Evolutionary conservation across 92 coral and sea anemone species (phyloP).

Genomic region (Plumapathes pennacea): DNA sequence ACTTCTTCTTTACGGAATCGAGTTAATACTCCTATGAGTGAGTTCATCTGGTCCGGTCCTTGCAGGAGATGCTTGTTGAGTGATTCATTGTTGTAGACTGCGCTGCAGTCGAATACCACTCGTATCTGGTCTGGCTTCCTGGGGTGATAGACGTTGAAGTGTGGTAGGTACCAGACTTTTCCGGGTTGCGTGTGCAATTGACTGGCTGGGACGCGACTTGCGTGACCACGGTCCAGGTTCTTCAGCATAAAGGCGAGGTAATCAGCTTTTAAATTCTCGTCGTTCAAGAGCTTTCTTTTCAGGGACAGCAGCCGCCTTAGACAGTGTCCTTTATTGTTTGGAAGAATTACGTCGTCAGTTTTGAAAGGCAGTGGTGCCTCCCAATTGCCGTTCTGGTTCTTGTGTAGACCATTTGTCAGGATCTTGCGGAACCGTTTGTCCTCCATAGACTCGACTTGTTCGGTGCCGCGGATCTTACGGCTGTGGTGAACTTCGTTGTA

Average conservation of each 20-base stretch:
- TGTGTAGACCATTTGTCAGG: slow-evolving; percentile 8
- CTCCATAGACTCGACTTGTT: slow-evolving; percentile 4
- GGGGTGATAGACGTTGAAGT: slow-evolving; percentile 41
- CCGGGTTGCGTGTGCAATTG: slow-evolving; percentile 21
- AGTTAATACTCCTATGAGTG: slow-evolving; percentile 19
- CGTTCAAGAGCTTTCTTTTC: slow-evolving; percentile 40
- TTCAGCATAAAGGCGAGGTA: slow-evolving; percentile 32
- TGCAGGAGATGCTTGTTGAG: slow-evolving; percentile 41
- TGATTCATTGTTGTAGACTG: slow-evolving; percentile 33
- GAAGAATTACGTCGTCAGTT: slow-evolving; percentile 21
- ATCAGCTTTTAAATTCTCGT: neutral
- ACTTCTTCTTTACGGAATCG: slow-evolving; percentile 21
- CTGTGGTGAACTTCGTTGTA: slow-evolving; percentile 29
- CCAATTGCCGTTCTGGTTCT: slow-evolving; percentile 32
- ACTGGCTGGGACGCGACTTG: slow-evolving; percentile 13
- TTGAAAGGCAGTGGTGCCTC: slow-evolving; percentile 68
- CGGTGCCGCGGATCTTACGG: slow-evolving; percentile 8
- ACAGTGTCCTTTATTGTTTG: slow-evolving; percentile 51
- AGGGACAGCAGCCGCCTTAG: slow-evolving; percentile 38
- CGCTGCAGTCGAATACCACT: slow-evolving; percentile 50
- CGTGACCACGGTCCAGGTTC: slow-evolving; percentile 15
- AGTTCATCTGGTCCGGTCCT: slow-evolving; percentile 43
- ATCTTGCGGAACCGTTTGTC: slow-evolving; percentile 4
- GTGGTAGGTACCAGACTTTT: slow-evolving; percentile 53
- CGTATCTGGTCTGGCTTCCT: slow-evolving; percentile 42